Percentiles rank a stretch among this genome's conserved stretches.
Conservation (phyloP, 2,888 invertebrate species). For the Nomada fucata region DNA sequence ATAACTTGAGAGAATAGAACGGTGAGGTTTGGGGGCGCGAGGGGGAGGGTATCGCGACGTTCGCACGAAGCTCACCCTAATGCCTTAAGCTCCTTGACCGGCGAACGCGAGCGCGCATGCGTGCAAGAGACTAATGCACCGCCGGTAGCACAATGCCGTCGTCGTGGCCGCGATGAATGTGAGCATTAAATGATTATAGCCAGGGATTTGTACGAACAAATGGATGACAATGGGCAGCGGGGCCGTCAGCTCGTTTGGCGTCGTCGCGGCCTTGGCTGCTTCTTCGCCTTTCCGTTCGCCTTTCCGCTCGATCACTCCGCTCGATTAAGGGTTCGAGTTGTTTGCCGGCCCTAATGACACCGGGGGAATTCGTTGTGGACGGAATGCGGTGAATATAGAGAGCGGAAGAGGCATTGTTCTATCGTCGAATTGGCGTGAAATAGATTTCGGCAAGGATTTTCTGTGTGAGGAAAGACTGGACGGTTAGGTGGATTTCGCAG, state of each 20-base stretch:
- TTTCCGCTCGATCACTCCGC: slow-evolving; percentile 37
- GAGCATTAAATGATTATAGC: slow-evolving; percentile 81
- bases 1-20: not conserved
- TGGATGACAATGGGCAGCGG: slow-evolving; percentile 78
- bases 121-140: slow-evolving; percentile 77
- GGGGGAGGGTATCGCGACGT: slow-evolving; percentile 43
- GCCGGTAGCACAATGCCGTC: slow-evolving; percentile 71
- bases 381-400: not conserved
- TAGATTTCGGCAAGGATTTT: not conserved
- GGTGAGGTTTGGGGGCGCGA: not conserved
- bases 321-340: slow-evolving; percentile 22
- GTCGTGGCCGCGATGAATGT: slow-evolving; percentile 75
- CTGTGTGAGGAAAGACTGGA: too few relatives aligned
- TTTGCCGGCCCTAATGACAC: not conserved
- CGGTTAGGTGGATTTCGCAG: too few relatives aligned
- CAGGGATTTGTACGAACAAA: slow-evolving; percentile 80
- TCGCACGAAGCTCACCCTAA: slow-evolving; percentile 74
- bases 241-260: slow-evolving; percentile 46
- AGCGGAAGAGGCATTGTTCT: not conserved
- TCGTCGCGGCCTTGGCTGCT: slow-evolving; percentile 30
- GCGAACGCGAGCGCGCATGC: slow-evolving; percentile 79
- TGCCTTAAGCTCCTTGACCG: slow-evolving; percentile 79
- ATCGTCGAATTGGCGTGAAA: not conserved
- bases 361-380: not conserved
- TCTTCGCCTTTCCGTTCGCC: slow-evolving; percentile 16